Percentiles rank a stretch among this genome's conserved stretches.
These are phyloP conservation scores for Argentina silus DNA, from an alignment of 2,797 vertebrate species.

Conservation along the genomic window DNA sequence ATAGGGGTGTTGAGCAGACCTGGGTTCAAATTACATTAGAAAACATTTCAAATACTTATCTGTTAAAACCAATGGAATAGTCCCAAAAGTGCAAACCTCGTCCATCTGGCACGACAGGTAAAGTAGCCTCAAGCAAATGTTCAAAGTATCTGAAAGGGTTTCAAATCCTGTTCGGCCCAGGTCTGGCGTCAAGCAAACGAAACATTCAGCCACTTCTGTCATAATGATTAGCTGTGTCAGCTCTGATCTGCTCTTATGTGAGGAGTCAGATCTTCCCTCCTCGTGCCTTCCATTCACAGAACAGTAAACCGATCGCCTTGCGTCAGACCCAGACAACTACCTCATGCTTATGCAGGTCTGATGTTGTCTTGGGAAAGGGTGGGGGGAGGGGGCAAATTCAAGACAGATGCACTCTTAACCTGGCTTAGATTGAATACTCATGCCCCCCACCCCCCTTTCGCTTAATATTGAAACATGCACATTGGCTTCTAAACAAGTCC, in stretches of 20 bases:
- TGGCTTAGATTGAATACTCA: slow-evolving; percentile 22
- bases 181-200: no score
- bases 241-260: slow-evolving; percentile 42
- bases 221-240: slow-evolving; percentile 19
- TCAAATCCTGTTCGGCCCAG: no score
- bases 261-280: slow-evolving; percentile 16
- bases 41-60: no score
- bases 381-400: slow-evolving; percentile 48
- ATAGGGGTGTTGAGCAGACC: no score
- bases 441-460: not conserved
- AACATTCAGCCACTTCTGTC: no score
- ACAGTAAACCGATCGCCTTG: slow-evolving; percentile 34
- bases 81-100: no score
- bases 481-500: slow-evolving; percentile 48
- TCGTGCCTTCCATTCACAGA: slow-evolving; percentile 27
- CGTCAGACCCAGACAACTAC: slow-evolving; percentile 2
- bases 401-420: slow-evolving; percentile 56
- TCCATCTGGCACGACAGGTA: no score
- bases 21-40: no score
- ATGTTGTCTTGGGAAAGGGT: slow-evolving; percentile 42
- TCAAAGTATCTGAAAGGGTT: no score
- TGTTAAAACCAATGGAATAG: no score
- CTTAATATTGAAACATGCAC: slow-evolving; percentile 8
- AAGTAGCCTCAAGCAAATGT: no score
- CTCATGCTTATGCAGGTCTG: slow-evolving; percentile 15